A percentile compares a stretch with the other conserved stretches of the same genome.
Evolutionary conservation across 2,113 vertebrate species (phyloP).

Genomic region (Sinocyclocheilus maitianheensis): DNA sequence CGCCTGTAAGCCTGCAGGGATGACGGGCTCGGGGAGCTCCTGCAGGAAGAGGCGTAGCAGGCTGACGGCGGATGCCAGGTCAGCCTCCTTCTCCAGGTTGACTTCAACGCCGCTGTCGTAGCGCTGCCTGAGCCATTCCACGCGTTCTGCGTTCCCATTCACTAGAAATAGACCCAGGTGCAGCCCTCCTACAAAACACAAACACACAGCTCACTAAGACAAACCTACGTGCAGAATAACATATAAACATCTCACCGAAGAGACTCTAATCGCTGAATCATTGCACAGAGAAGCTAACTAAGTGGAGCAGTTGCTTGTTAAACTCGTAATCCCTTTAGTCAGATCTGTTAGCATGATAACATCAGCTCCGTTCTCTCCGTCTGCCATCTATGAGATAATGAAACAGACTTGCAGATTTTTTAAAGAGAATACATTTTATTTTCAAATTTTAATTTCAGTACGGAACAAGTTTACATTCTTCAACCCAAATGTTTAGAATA

Average conservation of each 20-base stretch:
- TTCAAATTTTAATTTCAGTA: background rate
- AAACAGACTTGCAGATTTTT: background rate
- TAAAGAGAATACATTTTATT: too few relatives aligned
- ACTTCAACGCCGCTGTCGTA: constrained; percentile 94
- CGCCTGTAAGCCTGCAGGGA: constrained; percentile 86
- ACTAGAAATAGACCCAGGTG: constrained; percentile 96
- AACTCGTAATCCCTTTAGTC: constrained; percentile 26
- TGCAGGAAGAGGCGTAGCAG: constrained; percentile 97
- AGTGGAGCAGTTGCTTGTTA: background rate
- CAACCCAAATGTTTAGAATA: background rate
- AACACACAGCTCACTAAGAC: background rate
- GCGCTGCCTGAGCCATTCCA: constrained; percentile 95
- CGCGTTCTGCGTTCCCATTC: constrained; percentile 95
- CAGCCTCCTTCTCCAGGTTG: constrained; percentile 94
- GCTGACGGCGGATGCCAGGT: constrained; percentile 95
- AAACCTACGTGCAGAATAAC: background rate
- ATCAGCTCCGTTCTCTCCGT: background rate
- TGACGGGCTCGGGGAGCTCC: constrained; percentile 95
- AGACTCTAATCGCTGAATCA: background rate
- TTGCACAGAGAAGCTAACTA: background rate
- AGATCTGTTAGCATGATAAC: background rate
- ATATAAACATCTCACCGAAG: background rate
- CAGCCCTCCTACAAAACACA: constrained; percentile 81
- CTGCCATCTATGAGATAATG: background rate
- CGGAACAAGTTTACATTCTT: constrained; percentile 6